These are phyloP conservation scores for Diachrysia chrysitis DNA, from an alignment of 2,888 invertebrate species.

Conservation along the genomic window DNA sequence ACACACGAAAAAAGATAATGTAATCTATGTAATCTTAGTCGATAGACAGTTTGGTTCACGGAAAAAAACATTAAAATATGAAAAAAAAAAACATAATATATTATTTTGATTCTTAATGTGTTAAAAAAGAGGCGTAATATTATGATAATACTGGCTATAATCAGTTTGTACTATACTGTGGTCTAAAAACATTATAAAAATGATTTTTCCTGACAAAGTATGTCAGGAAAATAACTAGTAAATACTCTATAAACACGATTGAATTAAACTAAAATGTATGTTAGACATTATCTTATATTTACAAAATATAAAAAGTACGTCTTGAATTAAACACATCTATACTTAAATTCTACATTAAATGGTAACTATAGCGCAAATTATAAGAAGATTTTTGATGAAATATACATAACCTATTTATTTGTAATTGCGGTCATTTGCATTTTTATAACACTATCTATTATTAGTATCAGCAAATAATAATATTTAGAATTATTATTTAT, in stretches of 20 bases:
- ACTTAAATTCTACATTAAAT: neutral
- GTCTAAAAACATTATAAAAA: neutral
- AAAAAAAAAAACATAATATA: no score
- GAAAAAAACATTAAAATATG: no score
- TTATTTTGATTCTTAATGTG: no score
- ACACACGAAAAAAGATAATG: no score
- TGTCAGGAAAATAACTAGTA: neutral
- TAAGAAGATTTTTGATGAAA: neutral
- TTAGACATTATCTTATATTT: constrained; percentile 3
- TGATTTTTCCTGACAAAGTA: neutral
- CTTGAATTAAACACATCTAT: neutral
- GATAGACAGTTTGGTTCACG: no score
- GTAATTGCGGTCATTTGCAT: neutral
- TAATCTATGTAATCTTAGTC: no score
- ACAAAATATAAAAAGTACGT: constrained; percentile 12
- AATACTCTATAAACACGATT: neutral
- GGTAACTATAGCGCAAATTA: neutral
- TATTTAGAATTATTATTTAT: neutral
- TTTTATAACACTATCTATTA: no score
- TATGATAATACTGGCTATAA: neutral
- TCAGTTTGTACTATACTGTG: neutral
- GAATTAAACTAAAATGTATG: neutral
- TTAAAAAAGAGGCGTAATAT: no score
- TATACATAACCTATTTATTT: neutral
- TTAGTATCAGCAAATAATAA: neutral